phyloP scores from a whole-genome alignment of 2,797 vertebrate genomes.

The Chaenodraco wilsoni region DNA sequence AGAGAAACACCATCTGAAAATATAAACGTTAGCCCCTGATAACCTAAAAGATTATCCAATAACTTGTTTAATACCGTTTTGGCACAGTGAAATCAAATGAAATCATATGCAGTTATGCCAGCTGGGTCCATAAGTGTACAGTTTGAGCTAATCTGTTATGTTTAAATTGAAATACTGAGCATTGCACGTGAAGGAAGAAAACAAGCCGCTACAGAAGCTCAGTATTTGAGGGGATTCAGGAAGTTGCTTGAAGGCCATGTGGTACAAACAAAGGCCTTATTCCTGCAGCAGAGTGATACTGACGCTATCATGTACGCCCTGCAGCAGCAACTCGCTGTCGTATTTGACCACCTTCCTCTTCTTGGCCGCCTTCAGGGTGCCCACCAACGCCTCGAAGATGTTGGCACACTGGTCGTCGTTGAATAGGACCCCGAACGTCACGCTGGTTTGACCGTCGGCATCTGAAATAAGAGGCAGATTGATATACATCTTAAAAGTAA shows the following conservation, averaged over 20 bases:
- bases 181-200: neutral
- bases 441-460: conserved; percentile 87
- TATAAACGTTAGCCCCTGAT: conserved; percentile 13
- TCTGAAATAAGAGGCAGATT: conserved; percentile 76
- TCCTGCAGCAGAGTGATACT: conserved; percentile 88
- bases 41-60: conserved; percentile 22
- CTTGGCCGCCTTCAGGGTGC: conserved; percentile 95
- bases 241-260: neutral
- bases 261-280: conserved; percentile 43
- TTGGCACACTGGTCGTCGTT: conserved; percentile 94
- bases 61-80: conserved; percentile 19
- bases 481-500: neutral
- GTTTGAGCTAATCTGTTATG: conserved; percentile 17
- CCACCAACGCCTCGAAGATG: conserved; percentile 96
- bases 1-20: conserved; percentile 20
- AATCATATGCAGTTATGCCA: conserved; percentile 17
- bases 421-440: conserved; percentile 96
- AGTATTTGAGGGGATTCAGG: conserved; percentile 31
- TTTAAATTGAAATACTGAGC: conserved; percentile 40
- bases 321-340: conserved; percentile 91
- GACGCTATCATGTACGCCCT: conserved; percentile 94
- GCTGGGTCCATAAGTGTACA: neutral
- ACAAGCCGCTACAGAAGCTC: conserved; percentile 29
- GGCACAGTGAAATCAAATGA: conserved; percentile 26
- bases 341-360: conserved; percentile 88